phyloP scores from a whole-genome alignment of 2,888 invertebrate genomes.

The Galerucella calmariensis region DNA sequence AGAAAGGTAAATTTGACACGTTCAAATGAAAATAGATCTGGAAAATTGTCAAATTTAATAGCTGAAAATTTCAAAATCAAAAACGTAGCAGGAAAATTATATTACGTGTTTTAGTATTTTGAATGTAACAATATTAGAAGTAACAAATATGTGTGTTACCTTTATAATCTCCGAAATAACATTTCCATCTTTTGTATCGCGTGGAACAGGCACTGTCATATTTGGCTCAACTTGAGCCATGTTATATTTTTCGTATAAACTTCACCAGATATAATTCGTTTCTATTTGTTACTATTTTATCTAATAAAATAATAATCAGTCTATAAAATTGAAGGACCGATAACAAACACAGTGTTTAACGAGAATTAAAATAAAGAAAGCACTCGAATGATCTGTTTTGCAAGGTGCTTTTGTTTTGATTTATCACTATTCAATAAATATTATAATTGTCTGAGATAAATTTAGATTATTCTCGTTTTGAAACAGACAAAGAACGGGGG shows the following conservation, averaged over 20 bases:
- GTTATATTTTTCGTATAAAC: neutral
- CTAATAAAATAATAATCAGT: slow-evolving; percentile 4
- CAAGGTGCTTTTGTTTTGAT: neutral
- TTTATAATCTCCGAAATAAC: slow-evolving; percentile 35
- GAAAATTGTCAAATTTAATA: too few species aligned
- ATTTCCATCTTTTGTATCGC: slow-evolving; percentile 35
- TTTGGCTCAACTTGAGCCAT: neutral
- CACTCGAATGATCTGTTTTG: neutral
- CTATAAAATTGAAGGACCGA: neutral
- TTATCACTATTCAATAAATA: neutral
- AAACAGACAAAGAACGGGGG: neutral
- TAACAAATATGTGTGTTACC: slow-evolving; percentile 24
- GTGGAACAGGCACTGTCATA: neutral
- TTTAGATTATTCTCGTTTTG: neutral
- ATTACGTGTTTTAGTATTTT: too few species aligned
- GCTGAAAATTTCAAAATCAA: too few species aligned
- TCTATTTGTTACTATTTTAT: neutral
- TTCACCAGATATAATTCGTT: neutral
- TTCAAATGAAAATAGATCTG: too few species aligned
- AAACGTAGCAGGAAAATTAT: too few species aligned
- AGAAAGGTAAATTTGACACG: too few species aligned
- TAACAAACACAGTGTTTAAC: neutral
- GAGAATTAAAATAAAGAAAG: neutral
- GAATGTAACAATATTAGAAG: neutral
- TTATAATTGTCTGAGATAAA: neutral